phyloP scores from a whole-genome alignment of 2,888 invertebrate genomes.

The Melanostoma mellinum region DNA sequence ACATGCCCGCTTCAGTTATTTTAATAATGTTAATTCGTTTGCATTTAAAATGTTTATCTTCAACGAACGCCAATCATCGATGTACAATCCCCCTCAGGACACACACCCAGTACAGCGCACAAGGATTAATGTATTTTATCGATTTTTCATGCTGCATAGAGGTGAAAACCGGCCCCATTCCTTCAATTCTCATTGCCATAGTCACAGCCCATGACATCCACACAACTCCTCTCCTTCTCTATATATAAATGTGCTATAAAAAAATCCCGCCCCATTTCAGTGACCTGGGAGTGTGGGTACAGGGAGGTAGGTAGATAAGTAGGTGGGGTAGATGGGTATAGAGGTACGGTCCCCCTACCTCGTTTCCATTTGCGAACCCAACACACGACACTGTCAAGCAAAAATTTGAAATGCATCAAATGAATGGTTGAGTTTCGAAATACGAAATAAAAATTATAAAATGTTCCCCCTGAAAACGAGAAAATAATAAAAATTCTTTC shows the following conservation, averaged over 20 bases:
- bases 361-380: slow-evolving; percentile 1
- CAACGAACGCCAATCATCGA: slow-evolving; percentile 63
- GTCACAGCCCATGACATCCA: slow-evolving; percentile 54
- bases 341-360: too few relatives aligned
- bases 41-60: slow-evolving; percentile 63
- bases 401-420: slow-evolving; percentile 63
- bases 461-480: neutral
- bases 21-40: slow-evolving; percentile 67
- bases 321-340: too few relatives aligned
- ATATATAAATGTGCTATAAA: neutral
- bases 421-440: slow-evolving; percentile 51
- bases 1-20: slow-evolving; percentile 52
- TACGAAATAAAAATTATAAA: slow-evolving; percentile 44
- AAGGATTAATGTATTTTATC: slow-evolving; percentile 70
- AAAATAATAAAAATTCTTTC: slow-evolving; percentile 31
- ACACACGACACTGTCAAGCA: slow-evolving; percentile 24
- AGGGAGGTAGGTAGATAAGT: too few relatives aligned
- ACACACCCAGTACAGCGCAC: slow-evolving; percentile 14
- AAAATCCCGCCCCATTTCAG: slow-evolving; percentile 4
- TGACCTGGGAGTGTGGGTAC: neutral
- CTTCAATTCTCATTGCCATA: slow-evolving; percentile 44
- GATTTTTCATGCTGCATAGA: slow-evolving; percentile 59
- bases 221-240: slow-evolving; percentile 16
- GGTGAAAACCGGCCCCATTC: slow-evolving; percentile 12
- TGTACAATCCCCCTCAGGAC: slow-evolving; percentile 52